Evolutionary conservation across 1,140 invertebrate genomes (phyloP), one percentile per base, ranked within the genome.

Genomic region (Solenopsis invicta): DNA sequence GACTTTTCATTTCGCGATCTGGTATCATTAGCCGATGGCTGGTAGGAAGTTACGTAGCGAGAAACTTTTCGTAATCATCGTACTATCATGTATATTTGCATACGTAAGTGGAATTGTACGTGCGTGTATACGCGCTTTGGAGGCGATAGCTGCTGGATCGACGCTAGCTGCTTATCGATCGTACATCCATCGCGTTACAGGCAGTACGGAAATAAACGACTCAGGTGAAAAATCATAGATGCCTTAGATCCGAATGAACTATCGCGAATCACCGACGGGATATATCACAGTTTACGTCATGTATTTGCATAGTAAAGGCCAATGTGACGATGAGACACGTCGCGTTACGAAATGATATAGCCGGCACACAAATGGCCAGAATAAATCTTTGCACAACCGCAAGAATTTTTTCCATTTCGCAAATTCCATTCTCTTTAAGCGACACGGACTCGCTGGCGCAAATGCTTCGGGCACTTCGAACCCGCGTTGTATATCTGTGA

Each of bases 231-330:
- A 75, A 84, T 74, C 80, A 75, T 59, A 75, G 56, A 18, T 84
- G 18, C 54, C 54, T 84, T 84, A 54, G 80, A 45, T 61, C 69
- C 80, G 80, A 50, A 75, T 61, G 80, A 74, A 75, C 69, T 61
- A 37, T 61, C n/a, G 69, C 52, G 80, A 59, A 82, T 72, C 62
- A 56, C 37, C 24, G 41, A 2, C 69, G 18, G 45, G 52, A 82
- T 82, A 82, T 82, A 72, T 72, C 67, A n/a, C 80, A 61, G 67
- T 61, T 74, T 82, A n/a, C 80, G 80, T 82, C 80, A 82, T 29
- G n/a, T 72, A 82, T 72, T 56, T 72, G 52, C 54, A 48, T 74
- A 21, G 12, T 48, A 74, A 72, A 62, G 34, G 21, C 21, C 66
- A n/a, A 66, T 21, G 41, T 50, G 45, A 45, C 52, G 75, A 77